Percentiles rank a stretch among this genome's conserved stretches.
These are phyloP conservation scores for Archips crataeganus DNA, from an alignment of 2,888 invertebrate genomes.

Conservation along the genomic window DNA sequence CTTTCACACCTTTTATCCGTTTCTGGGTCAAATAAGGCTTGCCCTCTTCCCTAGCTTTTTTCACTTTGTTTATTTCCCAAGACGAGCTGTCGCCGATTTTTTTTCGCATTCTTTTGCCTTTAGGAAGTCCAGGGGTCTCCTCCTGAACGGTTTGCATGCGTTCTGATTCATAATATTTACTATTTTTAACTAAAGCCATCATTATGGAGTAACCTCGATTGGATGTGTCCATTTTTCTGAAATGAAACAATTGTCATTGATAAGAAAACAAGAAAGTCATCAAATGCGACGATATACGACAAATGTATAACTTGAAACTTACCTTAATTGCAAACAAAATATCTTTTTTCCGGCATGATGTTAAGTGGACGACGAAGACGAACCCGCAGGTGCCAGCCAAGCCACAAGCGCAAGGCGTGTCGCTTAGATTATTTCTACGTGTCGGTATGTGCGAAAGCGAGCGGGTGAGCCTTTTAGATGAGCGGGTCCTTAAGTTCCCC, in stretches of 20 bases:
- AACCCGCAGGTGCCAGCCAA: background rate
- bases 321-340: background rate
- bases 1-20: slow-evolving; percentile 41
- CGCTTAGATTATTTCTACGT: too few species aligned
- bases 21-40: slow-evolving; percentile 41
- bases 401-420: background rate
- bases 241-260: background rate
- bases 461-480: too few species aligned
- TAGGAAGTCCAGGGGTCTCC: slow-evolving; percentile 36
- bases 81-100: slow-evolving; percentile 36
- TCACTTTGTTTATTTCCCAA: slow-evolving; percentile 41
- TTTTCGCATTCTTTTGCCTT: slow-evolving; percentile 33
- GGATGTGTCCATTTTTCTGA: slow-evolving; percentile 20
- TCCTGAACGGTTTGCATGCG: slow-evolving; percentile 31
- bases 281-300: background rate
- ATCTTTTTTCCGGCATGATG: background rate
- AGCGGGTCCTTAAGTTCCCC: too few species aligned
- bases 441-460: too few species aligned
- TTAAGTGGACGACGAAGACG: background rate
- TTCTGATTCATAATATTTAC: slow-evolving; percentile 35
- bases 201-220: slow-evolving; percentile 31
- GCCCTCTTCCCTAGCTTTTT: slow-evolving; percentile 40
- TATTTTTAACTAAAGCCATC: slow-evolving; percentile 36
- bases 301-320: background rate
- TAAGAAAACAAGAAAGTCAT: background rate